Evolutionary conservation across 2,113 vertebrate genomes (phyloP), one percentile per base, ranked within the genome.

Genomic region (Chloropsis cyanopogon): DNA sequence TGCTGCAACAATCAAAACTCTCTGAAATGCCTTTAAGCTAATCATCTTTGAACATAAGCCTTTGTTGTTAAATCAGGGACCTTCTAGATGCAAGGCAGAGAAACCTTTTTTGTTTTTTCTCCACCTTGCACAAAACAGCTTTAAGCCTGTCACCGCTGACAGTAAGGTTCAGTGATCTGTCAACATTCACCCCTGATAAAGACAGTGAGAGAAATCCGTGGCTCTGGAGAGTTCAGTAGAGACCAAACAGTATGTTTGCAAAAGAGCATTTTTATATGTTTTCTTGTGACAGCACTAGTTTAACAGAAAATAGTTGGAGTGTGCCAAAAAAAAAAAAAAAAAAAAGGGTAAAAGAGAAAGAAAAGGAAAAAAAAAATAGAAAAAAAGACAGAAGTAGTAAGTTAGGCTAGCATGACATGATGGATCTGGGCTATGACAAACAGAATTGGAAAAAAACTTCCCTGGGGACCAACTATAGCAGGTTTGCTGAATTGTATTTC

Each of bases 371-470:
- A 65, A 89, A 95, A 97, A 95, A 96, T 66, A 66, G 28, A 56
- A 86, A 94, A 96, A 97, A 97, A 98, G 96, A 97, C 83, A 96
- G 92, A 87, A 84, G 97, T 96, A 98, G 98, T 98, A 97, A 98
- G 98, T 98, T 98, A 98, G 98, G 98, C 97, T 98, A 97, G 97
- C 98, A 97, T 98, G 98, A 98, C 98, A 98, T 98, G 98, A 99
- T 98, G 98, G 98, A 98, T 98, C 98, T 98, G 98, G 97, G 98
- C 98, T 98, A 98, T 98, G 98, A 99, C 99, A 99, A 99, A 99
- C 98, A 97, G 98, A 98, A 98, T 98, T 98, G 97, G 98, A 98
- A 98, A 98, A 97, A 97, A 97, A 93, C 97, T 97, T 99, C 98
- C 98, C 98, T 95, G 90, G 98, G 98, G 98, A 98, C 97, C 97